A percentile compares a stretch with the other conserved stretches of the same genome.
Evolutionary conservation across 2,888 invertebrate species (phyloP).

Genomic region (Epistrophe grossulariae): DNA sequence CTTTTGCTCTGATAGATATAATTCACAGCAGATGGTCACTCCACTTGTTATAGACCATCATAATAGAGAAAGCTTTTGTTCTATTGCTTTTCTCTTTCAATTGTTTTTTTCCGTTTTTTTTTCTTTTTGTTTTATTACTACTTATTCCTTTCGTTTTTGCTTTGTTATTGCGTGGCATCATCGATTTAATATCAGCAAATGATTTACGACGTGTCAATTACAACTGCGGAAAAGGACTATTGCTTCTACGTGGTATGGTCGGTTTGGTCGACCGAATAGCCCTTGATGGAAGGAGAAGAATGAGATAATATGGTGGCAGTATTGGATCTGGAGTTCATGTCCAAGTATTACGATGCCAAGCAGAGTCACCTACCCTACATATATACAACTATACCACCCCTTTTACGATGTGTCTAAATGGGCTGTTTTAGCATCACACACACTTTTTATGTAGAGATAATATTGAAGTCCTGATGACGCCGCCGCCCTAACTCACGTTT

Average conservation of each 20-base stretch:
- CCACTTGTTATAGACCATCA: neutral
- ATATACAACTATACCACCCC: constrained; percentile 32
- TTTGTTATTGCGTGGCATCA: constrained; percentile 71
- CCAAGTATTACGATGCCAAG: neutral
- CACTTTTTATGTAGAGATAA: constrained; percentile 49
- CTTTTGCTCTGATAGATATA: neutral
- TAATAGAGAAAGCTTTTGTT: constrained; percentile 20
- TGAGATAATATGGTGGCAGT: neutral
- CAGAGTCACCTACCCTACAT: constrained; percentile 23
- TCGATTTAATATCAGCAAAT: constrained; percentile 74
- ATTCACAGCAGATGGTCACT: neutral
- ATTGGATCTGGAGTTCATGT: constrained; percentile 17
- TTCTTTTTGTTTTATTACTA: constrained; percentile 11
- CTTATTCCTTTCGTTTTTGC: constrained; percentile 36
- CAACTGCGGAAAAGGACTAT: constrained; percentile 74
- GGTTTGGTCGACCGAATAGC: constrained; percentile 15
- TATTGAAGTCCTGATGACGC: constrained; percentile 49
- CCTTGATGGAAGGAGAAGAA: constrained; percentile 17
- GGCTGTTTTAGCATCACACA: constrained; percentile 60
- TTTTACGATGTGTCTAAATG: constrained; percentile 73
- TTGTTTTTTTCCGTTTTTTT: constrained; percentile 50
- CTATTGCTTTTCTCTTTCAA: constrained; percentile 31
- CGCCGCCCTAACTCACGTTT: constrained; percentile 62
- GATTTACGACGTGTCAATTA: constrained; percentile 76
- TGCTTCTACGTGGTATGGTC: constrained; percentile 50